Evolutionary conservation across 2,113 vertebrate genomes (phyloP).

Genomic region (Siniperca chuatsi): DNA sequence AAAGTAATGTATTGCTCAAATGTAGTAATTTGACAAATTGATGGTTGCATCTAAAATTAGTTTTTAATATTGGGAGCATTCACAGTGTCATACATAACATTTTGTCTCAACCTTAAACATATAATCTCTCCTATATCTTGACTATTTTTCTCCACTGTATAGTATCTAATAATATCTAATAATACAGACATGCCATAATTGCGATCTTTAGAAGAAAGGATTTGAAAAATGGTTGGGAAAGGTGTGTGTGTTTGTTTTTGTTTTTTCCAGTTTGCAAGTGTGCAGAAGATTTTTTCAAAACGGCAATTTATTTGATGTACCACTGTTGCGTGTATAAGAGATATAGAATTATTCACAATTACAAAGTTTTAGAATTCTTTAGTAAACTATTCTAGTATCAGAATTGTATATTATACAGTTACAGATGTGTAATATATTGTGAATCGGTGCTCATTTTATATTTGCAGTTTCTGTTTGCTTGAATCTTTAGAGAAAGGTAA

Average conservation of each 20-base stretch:
- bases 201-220: slow-evolving; percentile 41
- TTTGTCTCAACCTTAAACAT: slow-evolving; percentile 55
- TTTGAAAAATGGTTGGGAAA: slow-evolving; percentile 40
- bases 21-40: slow-evolving; percentile 55
- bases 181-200: slow-evolving; percentile 58
- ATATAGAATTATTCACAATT: slow-evolving; percentile 66
- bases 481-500: slow-evolving; percentile 54
- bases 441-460: slow-evolving; percentile 80
- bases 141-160: slow-evolving; percentile 62
- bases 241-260: slow-evolving; percentile 30
- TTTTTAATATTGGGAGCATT: slow-evolving; percentile 66
- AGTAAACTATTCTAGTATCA: slow-evolving; percentile 65
- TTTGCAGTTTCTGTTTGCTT: slow-evolving; percentile 73
- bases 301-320: slow-evolving; percentile 56
- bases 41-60: slow-evolving; percentile 54
- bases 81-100: slow-evolving; percentile 43
- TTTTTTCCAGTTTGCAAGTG: slow-evolving; percentile 36
- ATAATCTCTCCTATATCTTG: slow-evolving; percentile 57
- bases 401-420: slow-evolving; percentile 79
- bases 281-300: slow-evolving; percentile 48
- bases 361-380: slow-evolving; percentile 61
- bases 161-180: slow-evolving; percentile 53
- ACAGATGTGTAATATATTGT: slow-evolving; percentile 82
- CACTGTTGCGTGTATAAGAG: slow-evolving; percentile 64
- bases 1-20: slow-evolving; percentile 30